Evolutionary conservation across 2,888 invertebrate species (phyloP).

Genomic region (Phymatocera aterrima): DNA sequence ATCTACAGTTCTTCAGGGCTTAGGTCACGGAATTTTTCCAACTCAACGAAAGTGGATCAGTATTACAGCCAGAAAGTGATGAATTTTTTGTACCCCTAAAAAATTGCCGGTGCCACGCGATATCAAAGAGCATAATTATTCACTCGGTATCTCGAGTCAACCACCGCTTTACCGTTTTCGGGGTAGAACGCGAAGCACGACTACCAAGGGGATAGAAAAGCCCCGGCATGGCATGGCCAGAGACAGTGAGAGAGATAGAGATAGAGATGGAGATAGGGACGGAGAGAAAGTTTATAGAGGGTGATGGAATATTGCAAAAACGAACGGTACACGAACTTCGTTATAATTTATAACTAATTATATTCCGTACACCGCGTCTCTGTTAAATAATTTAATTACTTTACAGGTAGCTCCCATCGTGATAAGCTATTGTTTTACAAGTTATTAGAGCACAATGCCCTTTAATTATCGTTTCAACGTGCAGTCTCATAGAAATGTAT

Average conservation of each 20-base stretch:
- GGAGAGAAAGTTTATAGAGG: neutral
- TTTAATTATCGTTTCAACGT: slow-evolving; percentile 23
- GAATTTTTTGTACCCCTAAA: slow-evolving; percentile 18
- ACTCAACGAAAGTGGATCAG: neutral
- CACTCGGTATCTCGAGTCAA: slow-evolving; percentile 43
- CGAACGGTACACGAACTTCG: slow-evolving; percentile 5
- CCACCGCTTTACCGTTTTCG: slow-evolving; percentile 21
- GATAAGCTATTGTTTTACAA: slow-evolving; percentile 43
- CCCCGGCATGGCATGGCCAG: neutral
- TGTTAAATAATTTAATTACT: slow-evolving; percentile 35
- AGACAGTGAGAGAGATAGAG: neutral
- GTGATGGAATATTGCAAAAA: slow-evolving; percentile 19
- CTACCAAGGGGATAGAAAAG: slow-evolving; percentile 6
- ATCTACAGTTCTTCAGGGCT: too few species aligned
- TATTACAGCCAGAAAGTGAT: neutral
- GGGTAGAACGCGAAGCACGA: neutral
- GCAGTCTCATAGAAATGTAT: neutral
- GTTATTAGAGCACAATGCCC: slow-evolving; percentile 35
- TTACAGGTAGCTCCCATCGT: slow-evolving; percentile 18
- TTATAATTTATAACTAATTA: slow-evolving; percentile 35
- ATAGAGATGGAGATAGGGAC: neutral
- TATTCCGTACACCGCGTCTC: slow-evolving; percentile 12
- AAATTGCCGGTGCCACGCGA: slow-evolving; percentile 9
- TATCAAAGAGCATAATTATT: slow-evolving; percentile 43
- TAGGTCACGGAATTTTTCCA: too few species aligned